A percentile compares a stretch with the other conserved stretches of the same genome.
These are phyloP conservation scores for Thecocarcelia acutangulata DNA, from an alignment of 2,888 invertebrate genomes.

Conservation along the genomic window DNA sequence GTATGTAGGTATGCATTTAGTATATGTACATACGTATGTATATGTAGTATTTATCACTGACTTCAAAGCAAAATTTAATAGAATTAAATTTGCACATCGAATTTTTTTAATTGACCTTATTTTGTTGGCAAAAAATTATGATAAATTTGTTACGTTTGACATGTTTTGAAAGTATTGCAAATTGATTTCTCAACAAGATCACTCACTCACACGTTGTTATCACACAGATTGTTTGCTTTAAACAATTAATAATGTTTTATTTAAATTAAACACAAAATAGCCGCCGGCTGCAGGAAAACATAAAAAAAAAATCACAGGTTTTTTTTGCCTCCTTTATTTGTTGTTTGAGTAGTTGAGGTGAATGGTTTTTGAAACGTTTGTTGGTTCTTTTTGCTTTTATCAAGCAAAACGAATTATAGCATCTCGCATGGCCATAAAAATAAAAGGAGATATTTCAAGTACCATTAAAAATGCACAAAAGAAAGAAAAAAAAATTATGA, in stretches of 20 bases:
- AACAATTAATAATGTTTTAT: constrained; percentile 57
- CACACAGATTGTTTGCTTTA: constrained; percentile 8
- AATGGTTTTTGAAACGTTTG: constrained; percentile 33
- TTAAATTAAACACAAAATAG: constrained; percentile 54
- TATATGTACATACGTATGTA: too few relatives aligned
- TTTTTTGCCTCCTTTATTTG: not conserved
- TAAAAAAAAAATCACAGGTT: not conserved
- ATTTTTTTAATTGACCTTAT: constrained; percentile 13
- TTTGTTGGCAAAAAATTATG: constrained; percentile 12
- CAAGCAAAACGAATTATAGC: constrained; percentile 58
- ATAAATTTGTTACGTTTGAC: constrained; percentile 66
- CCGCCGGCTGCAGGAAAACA: constrained; percentile 20
- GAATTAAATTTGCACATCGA: constrained; percentile 16
- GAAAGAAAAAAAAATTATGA: not conserved
- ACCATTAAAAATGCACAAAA: constrained; percentile 19
- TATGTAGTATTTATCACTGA: too few relatives aligned
- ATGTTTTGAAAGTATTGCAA: constrained; percentile 69
- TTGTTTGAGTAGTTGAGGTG: constrained; percentile 36
- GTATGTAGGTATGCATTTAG: too few relatives aligned
- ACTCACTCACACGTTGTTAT: constrained; percentile 63
- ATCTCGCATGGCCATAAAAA: constrained; percentile 18
- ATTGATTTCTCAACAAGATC: constrained; percentile 67
- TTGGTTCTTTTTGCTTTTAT: constrained; percentile 4
- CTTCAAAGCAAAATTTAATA: constrained; percentile 12
- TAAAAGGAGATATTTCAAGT: constrained; percentile 18